Percentiles rank a stretch among this genome's conserved stretches.
Conservation (phyloP, 2,113 vertebrate genomes). For the Caretta caretta region DNA sequence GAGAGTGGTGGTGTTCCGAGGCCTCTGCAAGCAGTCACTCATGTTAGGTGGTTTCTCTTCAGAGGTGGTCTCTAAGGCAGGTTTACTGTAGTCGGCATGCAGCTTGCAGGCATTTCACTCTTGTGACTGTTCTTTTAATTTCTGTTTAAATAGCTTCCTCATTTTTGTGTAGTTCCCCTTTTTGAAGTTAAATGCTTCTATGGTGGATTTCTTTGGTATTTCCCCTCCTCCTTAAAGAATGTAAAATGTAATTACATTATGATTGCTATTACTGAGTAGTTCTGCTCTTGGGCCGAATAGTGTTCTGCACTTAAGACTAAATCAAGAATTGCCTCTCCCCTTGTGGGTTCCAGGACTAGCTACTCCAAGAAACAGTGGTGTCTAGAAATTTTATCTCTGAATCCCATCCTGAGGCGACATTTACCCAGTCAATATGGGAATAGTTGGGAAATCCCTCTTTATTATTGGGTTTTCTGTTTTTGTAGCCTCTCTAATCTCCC, state of each 20-base stretch:
- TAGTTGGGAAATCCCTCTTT: background rate
- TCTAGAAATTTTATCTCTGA: background rate
- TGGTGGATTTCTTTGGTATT: background rate
- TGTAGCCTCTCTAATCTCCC: background rate
- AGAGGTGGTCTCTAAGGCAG: no score
- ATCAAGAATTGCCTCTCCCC: background rate
- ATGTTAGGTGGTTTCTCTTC: no score
- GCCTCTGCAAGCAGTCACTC: no score
- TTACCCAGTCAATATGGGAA: background rate
- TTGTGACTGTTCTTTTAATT: background rate
- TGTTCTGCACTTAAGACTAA: background rate
- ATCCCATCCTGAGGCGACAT: background rate
- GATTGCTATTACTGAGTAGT: background rate
- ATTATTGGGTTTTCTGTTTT: background rate
- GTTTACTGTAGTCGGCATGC: background rate
- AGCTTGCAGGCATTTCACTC: background rate
- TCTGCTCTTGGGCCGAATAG: background rate
- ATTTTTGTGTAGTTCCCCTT: background rate
- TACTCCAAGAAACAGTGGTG: background rate
- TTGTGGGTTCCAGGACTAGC: background rate
- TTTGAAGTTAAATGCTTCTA: background rate
- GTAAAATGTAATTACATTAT: background rate
- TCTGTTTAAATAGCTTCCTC: background rate
- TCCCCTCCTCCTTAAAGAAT: background rate
- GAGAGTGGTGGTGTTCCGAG: no score